Evolutionary conservation across 2,888 invertebrate genomes (phyloP).

Genomic region (Pristionchus maxplancki): DNA sequence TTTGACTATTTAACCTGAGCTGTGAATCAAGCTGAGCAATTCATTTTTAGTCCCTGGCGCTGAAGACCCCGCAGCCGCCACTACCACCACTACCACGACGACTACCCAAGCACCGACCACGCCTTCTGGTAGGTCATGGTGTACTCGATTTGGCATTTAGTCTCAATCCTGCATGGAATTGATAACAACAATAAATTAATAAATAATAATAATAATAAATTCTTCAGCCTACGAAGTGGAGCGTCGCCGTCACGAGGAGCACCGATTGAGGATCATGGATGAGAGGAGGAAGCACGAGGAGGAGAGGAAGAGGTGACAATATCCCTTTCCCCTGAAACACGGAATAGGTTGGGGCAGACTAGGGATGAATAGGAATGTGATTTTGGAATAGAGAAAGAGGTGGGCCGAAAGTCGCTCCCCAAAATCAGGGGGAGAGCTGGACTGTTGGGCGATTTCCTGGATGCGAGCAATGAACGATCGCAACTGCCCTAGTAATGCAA

Average conservation of each 20-base stretch:
- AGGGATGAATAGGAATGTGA: no score
- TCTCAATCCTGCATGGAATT: no score
- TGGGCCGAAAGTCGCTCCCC: not conserved
- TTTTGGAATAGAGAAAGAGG: not conserved
- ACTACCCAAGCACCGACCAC: not conserved
- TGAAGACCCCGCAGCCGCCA: not conserved
- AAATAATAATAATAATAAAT: no score
- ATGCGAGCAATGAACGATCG: no score
- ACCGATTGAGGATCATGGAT: constrained; percentile 41
- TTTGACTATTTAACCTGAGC: no score
- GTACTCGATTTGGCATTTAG: not conserved
- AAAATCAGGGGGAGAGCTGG: not conserved
- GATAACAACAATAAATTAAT: no score
- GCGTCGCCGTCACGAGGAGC: constrained; percentile 30
- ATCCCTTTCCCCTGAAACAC: no score
- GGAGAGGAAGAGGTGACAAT: constrained; percentile 47
- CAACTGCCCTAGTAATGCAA: no score
- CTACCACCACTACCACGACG: not conserved
- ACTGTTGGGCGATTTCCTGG: no score
- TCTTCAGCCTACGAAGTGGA: constrained; percentile 31
- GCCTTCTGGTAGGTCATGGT: not conserved
- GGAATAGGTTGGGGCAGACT: no score
- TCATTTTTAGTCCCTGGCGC: not conserved
- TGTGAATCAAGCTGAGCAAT: no score
- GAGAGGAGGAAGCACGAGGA: constrained; percentile 51